These are phyloP conservation scores for Exaiptasia diaphana DNA, from an alignment of 64 coral and sea anemone species.

Conservation along the genomic window DNA sequence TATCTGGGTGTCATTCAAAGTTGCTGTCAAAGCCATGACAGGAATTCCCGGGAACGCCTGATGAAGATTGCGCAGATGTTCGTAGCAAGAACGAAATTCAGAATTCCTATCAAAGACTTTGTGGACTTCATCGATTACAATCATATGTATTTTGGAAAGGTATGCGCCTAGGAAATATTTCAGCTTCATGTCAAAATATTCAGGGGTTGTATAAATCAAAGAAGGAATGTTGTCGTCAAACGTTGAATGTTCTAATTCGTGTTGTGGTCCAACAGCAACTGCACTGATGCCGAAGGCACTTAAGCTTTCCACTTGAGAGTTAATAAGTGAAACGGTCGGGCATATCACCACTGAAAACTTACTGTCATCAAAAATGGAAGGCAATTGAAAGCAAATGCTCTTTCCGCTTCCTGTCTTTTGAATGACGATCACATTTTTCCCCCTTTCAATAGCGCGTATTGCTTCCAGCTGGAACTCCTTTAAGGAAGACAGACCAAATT, in stretches of 20 bases:
- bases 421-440: conserved; percentile 14
- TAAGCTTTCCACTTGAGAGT: conserved; percentile 27
- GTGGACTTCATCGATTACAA: conserved; percentile 50
- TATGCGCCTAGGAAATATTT: not conserved
- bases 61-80: conserved; percentile 1
- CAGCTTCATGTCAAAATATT: conserved; percentile 6
- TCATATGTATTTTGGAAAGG: conserved; percentile 2
- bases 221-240: not conserved
- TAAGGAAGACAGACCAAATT: conserved; percentile 24
- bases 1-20: conserved; percentile 2
- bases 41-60: not conserved
- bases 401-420: conserved; percentile 52
- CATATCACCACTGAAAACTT: conserved; percentile 7
- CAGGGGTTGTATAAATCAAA: conserved; percentile 38
- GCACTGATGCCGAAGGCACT: not conserved
- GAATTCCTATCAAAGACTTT: conserved; percentile 64
- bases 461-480: conserved; percentile 55
- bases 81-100: conserved; percentile 28
- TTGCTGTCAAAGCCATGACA: conserved; percentile 41
- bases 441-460: conserved; percentile 18
- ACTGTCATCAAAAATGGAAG: conserved; percentile 34
- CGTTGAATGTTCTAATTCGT: not conserved
- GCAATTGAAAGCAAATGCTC: conserved; percentile 50
- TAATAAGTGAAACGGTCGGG: conserved; percentile 49
- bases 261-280: not conserved